Evolutionary conservation across 2,113 vertebrate genomes (phyloP).

Genomic region (Emydura subglobosa): DNA sequence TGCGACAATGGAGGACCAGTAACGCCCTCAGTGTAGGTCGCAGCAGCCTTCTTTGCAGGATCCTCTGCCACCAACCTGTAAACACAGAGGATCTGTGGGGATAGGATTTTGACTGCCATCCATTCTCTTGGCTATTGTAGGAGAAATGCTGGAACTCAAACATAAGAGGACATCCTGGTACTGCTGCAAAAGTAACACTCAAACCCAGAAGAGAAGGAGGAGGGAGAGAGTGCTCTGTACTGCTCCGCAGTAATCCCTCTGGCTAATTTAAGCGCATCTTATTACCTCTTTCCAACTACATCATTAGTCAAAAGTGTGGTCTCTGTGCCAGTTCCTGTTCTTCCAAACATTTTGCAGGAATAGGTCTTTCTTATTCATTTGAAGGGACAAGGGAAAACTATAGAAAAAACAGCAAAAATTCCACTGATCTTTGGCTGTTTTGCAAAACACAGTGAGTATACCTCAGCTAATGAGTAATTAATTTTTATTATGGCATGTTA

Average conservation of each 20-base stretch:
- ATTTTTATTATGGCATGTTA: not conserved
- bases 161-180: not conserved
- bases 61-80: not conserved
- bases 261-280: not conserved
- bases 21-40: not conserved
- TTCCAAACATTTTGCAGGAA: not conserved
- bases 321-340: not conserved
- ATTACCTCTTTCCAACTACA: not conserved
- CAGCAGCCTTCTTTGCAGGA: not conserved
- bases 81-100: rapidly evolving
- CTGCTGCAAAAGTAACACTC: not conserved
- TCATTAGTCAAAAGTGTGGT: rapidly evolving
- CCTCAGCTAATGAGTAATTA: not conserved
- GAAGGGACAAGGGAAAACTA: not conserved
- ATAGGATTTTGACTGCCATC: rapidly evolving
- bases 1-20: not conserved
- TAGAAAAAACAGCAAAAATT: not conserved
- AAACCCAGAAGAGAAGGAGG: not conserved
- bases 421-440: no score
- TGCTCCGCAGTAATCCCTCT: not conserved
- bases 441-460: rapidly evolving
- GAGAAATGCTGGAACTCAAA: not conserved
- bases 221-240: not conserved
- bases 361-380: not conserved
- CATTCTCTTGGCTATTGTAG: not conserved